Evolutionary conservation across 2,113 vertebrate genomes (phyloP).

Genomic region (Sterrhoptilus dennistouni): DNA sequence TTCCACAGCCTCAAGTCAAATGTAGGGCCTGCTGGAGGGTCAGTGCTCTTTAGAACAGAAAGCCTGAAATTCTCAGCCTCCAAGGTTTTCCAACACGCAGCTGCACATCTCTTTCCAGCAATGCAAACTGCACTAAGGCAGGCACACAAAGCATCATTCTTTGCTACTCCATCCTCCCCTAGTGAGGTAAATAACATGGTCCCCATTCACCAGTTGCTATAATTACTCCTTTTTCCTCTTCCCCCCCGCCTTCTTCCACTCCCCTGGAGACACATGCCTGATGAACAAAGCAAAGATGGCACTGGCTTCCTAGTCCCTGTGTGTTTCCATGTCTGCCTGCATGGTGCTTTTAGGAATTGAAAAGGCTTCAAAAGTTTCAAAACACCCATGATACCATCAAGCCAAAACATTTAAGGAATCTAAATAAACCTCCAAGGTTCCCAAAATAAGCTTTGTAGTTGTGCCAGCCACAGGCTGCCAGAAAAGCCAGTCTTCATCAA

Average conservation of each 20-base stretch:
- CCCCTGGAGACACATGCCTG: not conserved
- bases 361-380: conserved; percentile 48
- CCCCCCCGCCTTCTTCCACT: not conserved
- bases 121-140: not conserved
- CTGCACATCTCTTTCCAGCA: not conserved
- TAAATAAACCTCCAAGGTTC: conserved; percentile 51
- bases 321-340: not conserved
- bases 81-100: not conserved
- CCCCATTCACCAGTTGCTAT: not conserved
- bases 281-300: not conserved
- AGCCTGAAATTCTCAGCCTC: not conserved
- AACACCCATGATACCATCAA: conserved; percentile 41
- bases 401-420: conserved; percentile 53
- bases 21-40: not conserved
- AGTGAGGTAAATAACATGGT: not conserved
- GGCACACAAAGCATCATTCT: not conserved
- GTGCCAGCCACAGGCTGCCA: conserved; percentile 52
- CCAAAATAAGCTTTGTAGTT: conserved; percentile 50
- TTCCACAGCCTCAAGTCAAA: not conserved
- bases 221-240: not conserved
- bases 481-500: conserved; percentile 55
- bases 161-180: not conserved
- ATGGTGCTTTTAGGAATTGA: conserved; percentile 2
- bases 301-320: not conserved
- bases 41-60: not conserved